Evolutionary conservation across 2,797 vertebrate genomes (phyloP), one percentile per base, ranked within the genome.

Genomic region (Lagothrix lagotricha): DNA sequence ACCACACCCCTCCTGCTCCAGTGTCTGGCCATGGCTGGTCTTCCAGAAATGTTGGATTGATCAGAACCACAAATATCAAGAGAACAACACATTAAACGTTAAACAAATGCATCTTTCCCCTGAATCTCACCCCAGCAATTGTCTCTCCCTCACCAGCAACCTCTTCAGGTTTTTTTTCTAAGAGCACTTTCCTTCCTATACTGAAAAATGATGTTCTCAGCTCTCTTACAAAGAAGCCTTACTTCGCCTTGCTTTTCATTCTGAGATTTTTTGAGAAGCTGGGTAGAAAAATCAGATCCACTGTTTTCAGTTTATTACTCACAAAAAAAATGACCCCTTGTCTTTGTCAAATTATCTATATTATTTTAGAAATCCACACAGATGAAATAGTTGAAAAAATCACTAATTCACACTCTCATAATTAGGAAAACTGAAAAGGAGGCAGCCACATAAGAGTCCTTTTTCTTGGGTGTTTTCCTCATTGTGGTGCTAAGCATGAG

Each of bases 261-360:
- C 79, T 81, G 77, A 85, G 9, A 44, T 70, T 92, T 92, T 96
- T 58, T 26, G 7, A 17, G 61, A 83, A 75, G 13, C 61, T 73
- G 52, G 1, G 0, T 80, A 70, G 86, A 96, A 94, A 93, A 94
- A 44, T 92, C 44, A 95, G 41, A 85, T 81, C 28, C 28, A 39
- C 44, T 90, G 13, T 20, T 92, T 95, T 94, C 33, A 95, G 22
- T 4, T 61, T 75, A 30, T 20, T 15, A 39, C 48, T 57, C 8
- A 41, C 11, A 26, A 7, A 87, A 87, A n/a, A 30, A 26, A 77
- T 70, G 13, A 17, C 33, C 5, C 14, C 14, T 54, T 81, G 26
- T 61, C 76, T 24, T 67, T 84, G 70, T 92, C 52, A 97, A 80
- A 79, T 41, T 67, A 1, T 46, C 6, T 85, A 4, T 84, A 30